A percentile compares a stretch with the other conserved stretches of the same genome.
Evolutionary conservation across 2,113 vertebrate genomes (phyloP).

Genomic region (Colius striatus): DNA sequence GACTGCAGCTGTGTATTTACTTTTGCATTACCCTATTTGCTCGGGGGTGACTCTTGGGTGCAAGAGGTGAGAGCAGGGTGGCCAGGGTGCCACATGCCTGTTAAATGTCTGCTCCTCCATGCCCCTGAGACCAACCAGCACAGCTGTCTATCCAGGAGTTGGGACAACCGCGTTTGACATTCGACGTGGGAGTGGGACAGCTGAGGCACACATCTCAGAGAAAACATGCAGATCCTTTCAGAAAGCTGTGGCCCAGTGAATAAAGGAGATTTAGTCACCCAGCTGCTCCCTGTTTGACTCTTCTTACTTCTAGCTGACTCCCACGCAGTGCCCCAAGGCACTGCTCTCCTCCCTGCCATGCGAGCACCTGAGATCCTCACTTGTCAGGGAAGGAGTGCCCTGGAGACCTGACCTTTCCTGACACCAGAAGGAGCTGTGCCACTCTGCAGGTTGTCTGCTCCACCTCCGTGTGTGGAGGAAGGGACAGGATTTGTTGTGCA

Average conservation of each 20-base stretch:
- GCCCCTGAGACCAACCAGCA: not conserved
- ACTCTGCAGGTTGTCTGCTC: not conserved
- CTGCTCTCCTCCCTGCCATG: not conserved
- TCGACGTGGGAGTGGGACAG: rapidly evolving
- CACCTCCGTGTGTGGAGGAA: not conserved
- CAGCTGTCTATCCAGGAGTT: not conserved
- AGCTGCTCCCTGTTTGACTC: not conserved
- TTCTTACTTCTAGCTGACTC: not conserved
- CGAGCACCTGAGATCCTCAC: not conserved
- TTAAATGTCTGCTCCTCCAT: not conserved
- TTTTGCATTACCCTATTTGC: not conserved
- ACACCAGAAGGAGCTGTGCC: rapidly evolving
- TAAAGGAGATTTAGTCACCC: not conserved
- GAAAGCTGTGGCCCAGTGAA: not conserved
- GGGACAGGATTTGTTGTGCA: not conserved
- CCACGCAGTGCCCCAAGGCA: not conserved
- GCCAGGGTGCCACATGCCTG: not conserved
- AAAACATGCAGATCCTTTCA: not conserved
- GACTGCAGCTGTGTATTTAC: not conserved
- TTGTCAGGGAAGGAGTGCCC: not conserved
- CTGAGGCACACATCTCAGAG: not conserved
- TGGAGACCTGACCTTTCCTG: not conserved
- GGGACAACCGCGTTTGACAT: rapidly evolving
- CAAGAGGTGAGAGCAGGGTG: not conserved
- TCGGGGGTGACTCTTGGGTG: rapidly evolving